Conservation (phyloP, 2,888 invertebrate genomes). For the Suillia variegata region DNA sequence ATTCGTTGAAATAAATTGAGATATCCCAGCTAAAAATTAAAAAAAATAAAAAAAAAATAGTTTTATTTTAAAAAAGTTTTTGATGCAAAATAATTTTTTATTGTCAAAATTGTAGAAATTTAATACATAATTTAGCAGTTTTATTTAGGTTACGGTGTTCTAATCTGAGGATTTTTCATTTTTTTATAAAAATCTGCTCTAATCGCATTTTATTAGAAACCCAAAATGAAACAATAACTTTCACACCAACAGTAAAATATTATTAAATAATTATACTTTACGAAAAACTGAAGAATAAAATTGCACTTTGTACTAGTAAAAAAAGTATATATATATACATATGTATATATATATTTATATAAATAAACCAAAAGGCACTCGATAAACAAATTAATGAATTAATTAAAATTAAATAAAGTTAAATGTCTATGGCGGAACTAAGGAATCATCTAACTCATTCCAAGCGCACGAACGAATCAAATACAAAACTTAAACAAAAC, state of each 20-base stretch:
- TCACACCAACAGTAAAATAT: constrained; percentile 21
- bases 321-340: background rate
- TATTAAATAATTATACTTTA: constrained; percentile 15
- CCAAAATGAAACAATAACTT: constrained; percentile 17
- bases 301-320: constrained; percentile 27
- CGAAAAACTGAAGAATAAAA: constrained; percentile 7
- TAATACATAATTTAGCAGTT: no score
- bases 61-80: background rate
- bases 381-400: background rate
- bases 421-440: no score
- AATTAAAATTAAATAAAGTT: no score
- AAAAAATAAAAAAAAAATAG: background rate
- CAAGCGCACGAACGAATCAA: no score
- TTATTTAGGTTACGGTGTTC: background rate
- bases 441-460: no score
- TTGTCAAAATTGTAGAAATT: background rate
- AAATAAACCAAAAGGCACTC: constrained; percentile 1
- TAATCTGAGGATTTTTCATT: background rate
- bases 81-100: background rate
- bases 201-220: no score
- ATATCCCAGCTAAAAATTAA: no score
- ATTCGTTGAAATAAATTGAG: no score
- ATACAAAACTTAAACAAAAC: no score
- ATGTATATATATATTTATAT: no score
- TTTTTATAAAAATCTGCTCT: background rate